phyloP scores from a whole-genome alignment of 2,797 vertebrate species.

The Nasua narica region DNA sequence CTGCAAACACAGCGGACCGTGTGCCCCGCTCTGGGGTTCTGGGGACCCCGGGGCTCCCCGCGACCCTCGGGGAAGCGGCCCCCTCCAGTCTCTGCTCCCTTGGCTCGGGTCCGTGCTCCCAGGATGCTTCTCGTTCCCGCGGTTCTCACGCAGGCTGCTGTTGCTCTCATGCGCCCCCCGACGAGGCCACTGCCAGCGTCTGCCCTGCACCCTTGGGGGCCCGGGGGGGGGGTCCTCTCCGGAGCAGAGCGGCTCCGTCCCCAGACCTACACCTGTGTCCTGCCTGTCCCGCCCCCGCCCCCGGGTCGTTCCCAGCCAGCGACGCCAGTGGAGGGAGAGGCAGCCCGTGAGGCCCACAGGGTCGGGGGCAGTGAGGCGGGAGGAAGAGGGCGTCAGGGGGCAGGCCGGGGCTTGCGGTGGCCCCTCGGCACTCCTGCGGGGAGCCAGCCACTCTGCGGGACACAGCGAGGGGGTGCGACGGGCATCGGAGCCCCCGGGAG shows the following conservation, averaged over 20 bases:
- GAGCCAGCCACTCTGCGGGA: background rate
- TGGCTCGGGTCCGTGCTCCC: fast-evolving
- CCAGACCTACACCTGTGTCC: background rate
- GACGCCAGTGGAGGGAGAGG: background rate
- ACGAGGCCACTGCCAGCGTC: fast-evolving
- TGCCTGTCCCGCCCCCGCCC: background rate
- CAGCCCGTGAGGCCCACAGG: background rate
- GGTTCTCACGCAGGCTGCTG: fast-evolving
- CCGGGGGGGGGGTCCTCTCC: background rate
- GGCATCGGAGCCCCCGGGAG: fast-evolving
- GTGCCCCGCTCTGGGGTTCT: background rate
- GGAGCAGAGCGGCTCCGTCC: background rate
- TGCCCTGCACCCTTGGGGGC: background rate
- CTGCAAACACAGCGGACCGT: too few relatives aligned
- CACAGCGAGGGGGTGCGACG: fast-evolving
- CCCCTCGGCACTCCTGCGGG: fast-evolving
- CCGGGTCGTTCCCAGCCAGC: background rate
- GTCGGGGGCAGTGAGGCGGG: background rate
- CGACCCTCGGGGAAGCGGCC: background rate
- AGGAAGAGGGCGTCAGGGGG: background rate
- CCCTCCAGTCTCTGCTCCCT: background rate
- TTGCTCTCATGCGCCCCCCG: too few relatives aligned
- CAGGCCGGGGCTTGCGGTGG: background rate
- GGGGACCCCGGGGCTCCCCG: background rate
- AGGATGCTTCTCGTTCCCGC: fast-evolving